A percentile compares a stretch with the other conserved stretches of the same genome.
Conservation (phyloP, 2,113 vertebrate species). For the Hemibagrus wyckioides region DNA sequence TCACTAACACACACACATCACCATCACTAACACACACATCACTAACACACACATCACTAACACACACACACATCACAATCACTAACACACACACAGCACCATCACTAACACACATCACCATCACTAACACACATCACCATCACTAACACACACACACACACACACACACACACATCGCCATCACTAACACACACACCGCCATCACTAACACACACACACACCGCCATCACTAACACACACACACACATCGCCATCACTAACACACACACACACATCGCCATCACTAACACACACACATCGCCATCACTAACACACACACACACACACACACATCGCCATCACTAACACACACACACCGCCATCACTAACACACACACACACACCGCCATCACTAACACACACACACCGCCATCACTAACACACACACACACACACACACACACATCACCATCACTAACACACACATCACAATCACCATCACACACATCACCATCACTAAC, state of each 20-base stretch:
- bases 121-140: neutral
- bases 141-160: neutral
- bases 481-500: neutral
- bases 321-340: too few species aligned
- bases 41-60: neutral
- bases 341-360: slow-evolving; percentile 61
- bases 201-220: neutral
- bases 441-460: neutral
- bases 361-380: neutral
- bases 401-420: neutral
- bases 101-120: neutral
- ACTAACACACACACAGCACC: neutral
- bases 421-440: too few species aligned
- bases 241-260: neutral
- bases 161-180: too few species aligned
- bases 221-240: neutral
- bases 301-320: neutral
- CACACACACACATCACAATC: too few species aligned
- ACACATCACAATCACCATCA: too few species aligned
- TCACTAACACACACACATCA: neutral
- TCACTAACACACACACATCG: too few species aligned
- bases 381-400: too few species aligned
- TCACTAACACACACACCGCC: neutral
- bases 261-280: neutral
- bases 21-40: neutral